Evolutionary conservation across 1,140 invertebrate species (phyloP).

Genomic region (Ylistrum balloti): DNA sequence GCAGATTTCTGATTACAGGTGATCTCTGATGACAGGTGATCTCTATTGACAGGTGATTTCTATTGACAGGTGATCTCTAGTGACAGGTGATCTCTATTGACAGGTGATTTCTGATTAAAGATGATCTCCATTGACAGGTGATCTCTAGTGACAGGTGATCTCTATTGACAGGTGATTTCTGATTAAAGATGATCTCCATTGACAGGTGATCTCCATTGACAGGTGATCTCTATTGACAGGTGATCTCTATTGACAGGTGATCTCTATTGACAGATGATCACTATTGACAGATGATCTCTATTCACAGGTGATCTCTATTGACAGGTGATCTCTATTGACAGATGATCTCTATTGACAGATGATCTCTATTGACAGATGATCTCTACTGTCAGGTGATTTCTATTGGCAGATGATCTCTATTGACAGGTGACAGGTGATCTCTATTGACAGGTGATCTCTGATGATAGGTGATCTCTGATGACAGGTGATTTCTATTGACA

Average conservation of each 20-base stretch:
- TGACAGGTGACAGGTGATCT: background rate
- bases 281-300: background rate
- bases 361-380: background rate
- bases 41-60: background rate
- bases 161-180: background rate
- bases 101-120: background rate
- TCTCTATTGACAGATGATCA: background rate
- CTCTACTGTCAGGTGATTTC: background rate
- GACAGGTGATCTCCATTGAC: background rate
- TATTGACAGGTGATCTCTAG: background rate
- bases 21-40: background rate
- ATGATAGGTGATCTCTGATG: background rate
- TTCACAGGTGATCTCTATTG: background rate
- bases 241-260: background rate
- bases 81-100: background rate
- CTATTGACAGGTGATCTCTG: background rate
- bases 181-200: background rate
- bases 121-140: background rate
- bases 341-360: background rate
- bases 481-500: background rate
- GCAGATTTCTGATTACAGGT: background rate
- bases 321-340: background rate
- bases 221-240: background rate
- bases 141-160: background rate
- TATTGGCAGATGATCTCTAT: background rate